Percentiles rank a stretch among this genome's conserved stretches.
phyloP scores from a whole-genome alignment of 2,113 vertebrate genomes.

The Oncorhynchus tshawytscha region DNA sequence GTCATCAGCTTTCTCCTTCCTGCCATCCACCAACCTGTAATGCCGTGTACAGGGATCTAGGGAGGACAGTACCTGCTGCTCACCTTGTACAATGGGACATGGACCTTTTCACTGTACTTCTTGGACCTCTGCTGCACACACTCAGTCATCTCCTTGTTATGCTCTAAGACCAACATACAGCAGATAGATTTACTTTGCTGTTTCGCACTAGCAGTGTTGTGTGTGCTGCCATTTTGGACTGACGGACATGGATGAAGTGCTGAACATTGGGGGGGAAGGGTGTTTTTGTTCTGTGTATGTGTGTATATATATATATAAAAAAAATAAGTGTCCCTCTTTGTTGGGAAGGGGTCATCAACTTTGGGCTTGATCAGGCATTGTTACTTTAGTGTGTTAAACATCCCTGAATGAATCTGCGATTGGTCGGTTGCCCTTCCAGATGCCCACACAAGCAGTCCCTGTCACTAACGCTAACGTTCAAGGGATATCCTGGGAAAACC shows the following conservation, averaged over 20 bases:
- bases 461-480: slow-evolving; percentile 46
- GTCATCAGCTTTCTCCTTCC: slow-evolving; percentile 59
- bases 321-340: not conserved
- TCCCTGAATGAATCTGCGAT: slow-evolving; percentile 36
- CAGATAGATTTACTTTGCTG: slow-evolving; percentile 45
- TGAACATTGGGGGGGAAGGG: slow-evolving; percentile 20
- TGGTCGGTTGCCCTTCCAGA: slow-evolving; percentile 36
- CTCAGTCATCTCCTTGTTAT: slow-evolving; percentile 44
- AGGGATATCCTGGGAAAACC: slow-evolving; percentile 56
- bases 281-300: slow-evolving; percentile 25
- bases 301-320: not conserved
- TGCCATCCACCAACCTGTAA: slow-evolving; percentile 53
- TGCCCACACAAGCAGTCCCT: slow-evolving; percentile 4
- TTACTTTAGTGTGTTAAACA: slow-evolving; percentile 9
- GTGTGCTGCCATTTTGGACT: slow-evolving; percentile 61
- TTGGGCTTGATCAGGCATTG: slow-evolving; percentile 5
- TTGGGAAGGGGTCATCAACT: not conserved
- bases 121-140: slow-evolving; percentile 64
- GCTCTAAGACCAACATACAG: slow-evolving; percentile 49
- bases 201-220: slow-evolving; percentile 72
- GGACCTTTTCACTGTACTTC: slow-evolving; percentile 79
- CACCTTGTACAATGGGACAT: slow-evolving; percentile 63
- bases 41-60: slow-evolving; percentile 33
- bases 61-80: slow-evolving; percentile 59
- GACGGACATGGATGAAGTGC: slow-evolving; percentile 64